Base-by-base conservation (phyloP, 92 coral and sea anemone genomes). In the Parazoanthus atlanticus region DNA sequence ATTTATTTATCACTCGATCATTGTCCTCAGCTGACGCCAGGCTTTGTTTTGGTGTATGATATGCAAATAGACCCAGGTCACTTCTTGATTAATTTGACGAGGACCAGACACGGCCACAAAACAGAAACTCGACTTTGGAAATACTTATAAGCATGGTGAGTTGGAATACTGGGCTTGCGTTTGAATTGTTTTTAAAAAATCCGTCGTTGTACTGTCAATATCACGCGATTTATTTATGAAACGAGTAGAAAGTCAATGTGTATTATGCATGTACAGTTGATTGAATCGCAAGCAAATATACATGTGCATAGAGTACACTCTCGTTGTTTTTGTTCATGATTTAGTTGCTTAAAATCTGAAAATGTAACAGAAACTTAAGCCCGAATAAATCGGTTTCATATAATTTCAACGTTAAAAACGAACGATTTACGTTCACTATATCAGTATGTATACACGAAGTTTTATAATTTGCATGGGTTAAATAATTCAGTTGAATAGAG, bases 41-140 rank as follows among this genome's bases (percentile, higher is more conserved):
- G 23, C 52, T 64, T 34, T 65, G 74, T 82, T 36, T 82, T n/a
- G 56, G 23, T 25, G 29, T 7, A 65, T 23, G 33, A 3, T 82
- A 82, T 82, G 86, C 86, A 82, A 82, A 82, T 65, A 81, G 12
- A 26, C 15, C 19, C 61, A 23, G 49, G 58, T n/a, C 41, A 33
- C 76, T 64, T 47, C 76, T 36, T 12, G 30, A 28, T 65, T 64
- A 40, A 38, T 15, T 34, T 82, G 82, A 78, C 46, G 76, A 5
- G 86, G 52, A 19, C 11, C 49, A 70, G 56, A 28, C 71, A 15
- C 28, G 13, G 26, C 23, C 72, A 10, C 16, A 8, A 36, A 81
- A 81, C 33, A 21, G 13, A 65, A 32, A 6, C 28, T 26, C 29
- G 33, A 6, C 76, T 65, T 65, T 16, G 75, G 33, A 28, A 82